Base-by-base conservation (phyloP, 2,113 vertebrate species). In the Hyperopisus bebe region DNA sequence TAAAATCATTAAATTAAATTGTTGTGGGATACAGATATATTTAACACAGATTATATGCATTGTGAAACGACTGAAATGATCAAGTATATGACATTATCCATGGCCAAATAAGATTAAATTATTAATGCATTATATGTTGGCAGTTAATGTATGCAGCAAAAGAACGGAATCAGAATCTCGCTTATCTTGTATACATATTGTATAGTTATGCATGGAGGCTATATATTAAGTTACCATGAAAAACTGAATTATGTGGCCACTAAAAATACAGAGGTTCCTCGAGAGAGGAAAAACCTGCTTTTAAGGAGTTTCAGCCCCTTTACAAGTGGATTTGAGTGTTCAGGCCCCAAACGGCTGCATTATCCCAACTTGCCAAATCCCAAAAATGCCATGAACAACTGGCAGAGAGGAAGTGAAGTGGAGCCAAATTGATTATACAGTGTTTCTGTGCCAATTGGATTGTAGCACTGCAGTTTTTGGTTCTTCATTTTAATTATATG, bases 401-500 rank as follows among this genome's bases (percentile, higher is more conserved):
- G 80, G 87, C 77, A 77, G 62, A 58, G 77, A 53, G 27, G 47
- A 58, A 39, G 46, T 44, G 47, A 42, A 70, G 53, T 5, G n/a
- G 44, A 46, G 27, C 47, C n/a, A 70, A 66, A 90, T 48, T 88
- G 87, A 88, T 90, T 88, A 88, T 85, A 66, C 89, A 42, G 74
- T 35, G 48, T 47, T 62, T 44, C 27, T 17, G 24, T 90, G 87
- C 90, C 90, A 88, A 50, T 4, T 48, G 55, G 87, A 90, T 42
- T 50, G 35, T 3, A 66, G 31, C 21, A 55, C 58, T 87, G 85
- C 24, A 53, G 44, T 47, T 47, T 46, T 70, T 83, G 74, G 1
- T 82, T 88, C 44, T 70, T 39, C 74, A 17, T 62, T 85, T 55
- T 86, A 39, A 58, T 89, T 39, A n/a, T 48, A 50, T 58, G 50